Evolutionary conservation across 2,888 invertebrate species (phyloP).

Genomic region (Himalopsyche japonica): DNA sequence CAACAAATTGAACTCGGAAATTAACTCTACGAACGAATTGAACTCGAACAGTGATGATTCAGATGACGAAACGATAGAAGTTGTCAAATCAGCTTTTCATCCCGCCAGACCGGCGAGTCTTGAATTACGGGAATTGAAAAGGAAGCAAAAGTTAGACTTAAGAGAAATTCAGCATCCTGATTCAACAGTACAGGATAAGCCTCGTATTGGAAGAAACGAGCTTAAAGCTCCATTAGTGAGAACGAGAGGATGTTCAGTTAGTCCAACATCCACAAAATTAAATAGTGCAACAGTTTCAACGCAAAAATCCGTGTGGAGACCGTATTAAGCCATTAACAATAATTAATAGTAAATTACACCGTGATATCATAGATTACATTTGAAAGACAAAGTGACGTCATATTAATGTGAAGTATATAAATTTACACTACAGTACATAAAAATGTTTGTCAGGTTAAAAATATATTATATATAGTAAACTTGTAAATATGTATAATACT

Average conservation of each 20-base stretch:
- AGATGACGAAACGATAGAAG: constrained; percentile 74
- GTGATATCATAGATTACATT: neutral
- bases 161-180: constrained; percentile 60
- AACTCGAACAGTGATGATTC: constrained; percentile 64
- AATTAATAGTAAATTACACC: neutral
- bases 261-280: constrained; percentile 64
- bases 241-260: constrained; percentile 53
- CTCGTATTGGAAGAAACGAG: constrained; percentile 53
- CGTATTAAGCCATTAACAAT: constrained; percentile 58
- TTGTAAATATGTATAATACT: neutral
- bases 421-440: neutral
- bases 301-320: constrained; percentile 74
- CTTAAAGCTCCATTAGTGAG: constrained; percentile 65
- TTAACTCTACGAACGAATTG: constrained; percentile 66
- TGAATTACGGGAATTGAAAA: constrained; percentile 57
- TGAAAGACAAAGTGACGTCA: neutral
- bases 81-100: constrained; percentile 75
- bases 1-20: constrained; percentile 60
- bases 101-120: constrained; percentile 66
- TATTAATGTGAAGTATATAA: neutral
- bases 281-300: constrained; percentile 58
- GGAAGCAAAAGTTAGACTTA: constrained; percentile 47
- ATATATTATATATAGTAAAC: neutral
- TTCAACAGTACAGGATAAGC: constrained; percentile 61
- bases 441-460: neutral